Base-by-base conservation (phyloP, 2,888 invertebrate genomes). In the Micropterix aruncella region DNA sequence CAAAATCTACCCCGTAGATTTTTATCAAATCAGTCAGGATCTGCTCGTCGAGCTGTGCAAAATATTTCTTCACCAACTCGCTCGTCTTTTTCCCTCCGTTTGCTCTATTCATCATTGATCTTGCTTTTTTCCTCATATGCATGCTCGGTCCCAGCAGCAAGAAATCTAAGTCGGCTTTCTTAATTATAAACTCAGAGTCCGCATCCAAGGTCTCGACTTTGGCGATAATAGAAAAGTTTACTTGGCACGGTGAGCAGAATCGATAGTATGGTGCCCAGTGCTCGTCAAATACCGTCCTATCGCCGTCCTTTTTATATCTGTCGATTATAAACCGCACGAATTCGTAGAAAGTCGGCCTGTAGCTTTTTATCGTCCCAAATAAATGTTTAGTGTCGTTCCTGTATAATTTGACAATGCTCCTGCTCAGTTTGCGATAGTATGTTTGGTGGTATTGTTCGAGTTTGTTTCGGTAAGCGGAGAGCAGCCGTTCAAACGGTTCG, bases 391-490 rank as follows among this genome's bases (percentile, higher is more conserved):
- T 60, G 41, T 60, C 58, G 46, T 62, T 62, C 54, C 79, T 69
- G 54, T 79, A 75, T 49, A 74, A 71, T 50, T 74, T 66, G 36
- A 82, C 75, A 47, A 83, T 83, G 45, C 75, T 62, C 49, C 70
- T 71, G 37, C 81, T 81, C 47, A 83, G 64, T 52, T 79, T 77
- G 55, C 80, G 75, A 55, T 83, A 83, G 56, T 75, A 80, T 4
- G 77, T 79, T 50, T 80, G 80, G 2, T 77, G 75, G 47, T 77
- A 67, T 52, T 80, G 77, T 59, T 83, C 82, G 48, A 90, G 66
- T 64, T 83, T 83, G 57, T 83, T 81, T 40, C 83, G 70, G 57
- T 80, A 83, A 12, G 81, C 83, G 41, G 83, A 83, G 40, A 83
- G 65, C 27, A 83, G 62, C 47, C 83, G 68, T 52, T 83, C 83